Evolutionary conservation across 2,113 vertebrate species (phyloP).

Genomic region (Corythornis cristatus): DNA sequence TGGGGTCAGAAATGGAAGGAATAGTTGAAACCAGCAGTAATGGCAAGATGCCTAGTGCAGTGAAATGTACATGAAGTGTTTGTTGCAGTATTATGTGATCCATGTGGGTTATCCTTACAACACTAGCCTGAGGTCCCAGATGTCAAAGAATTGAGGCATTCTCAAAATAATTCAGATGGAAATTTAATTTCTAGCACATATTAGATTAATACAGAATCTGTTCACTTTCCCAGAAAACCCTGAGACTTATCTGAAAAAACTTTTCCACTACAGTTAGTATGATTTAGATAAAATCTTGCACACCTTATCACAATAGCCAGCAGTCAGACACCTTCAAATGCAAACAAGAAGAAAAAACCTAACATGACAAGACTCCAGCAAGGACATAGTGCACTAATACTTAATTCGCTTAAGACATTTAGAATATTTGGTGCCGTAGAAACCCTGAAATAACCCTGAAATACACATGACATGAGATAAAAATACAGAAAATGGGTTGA

Average conservation of each 20-base stretch:
- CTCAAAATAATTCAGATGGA: background rate
- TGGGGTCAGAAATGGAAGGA: background rate
- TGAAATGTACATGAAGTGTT: background rate
- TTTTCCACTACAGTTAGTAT: background rate
- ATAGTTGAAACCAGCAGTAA: background rate
- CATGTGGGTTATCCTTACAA: background rate
- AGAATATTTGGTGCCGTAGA: background rate
- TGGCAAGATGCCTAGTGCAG: background rate
- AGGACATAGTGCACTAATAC: background rate
- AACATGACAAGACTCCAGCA: background rate
- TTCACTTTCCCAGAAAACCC: background rate
- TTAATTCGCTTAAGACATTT: background rate
- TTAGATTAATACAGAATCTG: slow-evolving; percentile 3
- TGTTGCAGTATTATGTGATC: background rate
- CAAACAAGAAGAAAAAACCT: background rate
- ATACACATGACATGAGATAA: background rate
- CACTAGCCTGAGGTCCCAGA: background rate
- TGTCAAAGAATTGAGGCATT: background rate
- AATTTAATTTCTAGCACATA: slow-evolving; percentile 6
- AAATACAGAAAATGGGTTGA: background rate
- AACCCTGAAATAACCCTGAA: background rate
- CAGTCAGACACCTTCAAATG: too few species aligned
- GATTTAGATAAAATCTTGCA: background rate
- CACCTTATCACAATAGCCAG: background rate
- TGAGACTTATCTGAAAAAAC: background rate